These are phyloP conservation scores for Marasmarcha lunaedactyla DNA, from an alignment of 2,888 invertebrate genomes.

Conservation along the genomic window DNA sequence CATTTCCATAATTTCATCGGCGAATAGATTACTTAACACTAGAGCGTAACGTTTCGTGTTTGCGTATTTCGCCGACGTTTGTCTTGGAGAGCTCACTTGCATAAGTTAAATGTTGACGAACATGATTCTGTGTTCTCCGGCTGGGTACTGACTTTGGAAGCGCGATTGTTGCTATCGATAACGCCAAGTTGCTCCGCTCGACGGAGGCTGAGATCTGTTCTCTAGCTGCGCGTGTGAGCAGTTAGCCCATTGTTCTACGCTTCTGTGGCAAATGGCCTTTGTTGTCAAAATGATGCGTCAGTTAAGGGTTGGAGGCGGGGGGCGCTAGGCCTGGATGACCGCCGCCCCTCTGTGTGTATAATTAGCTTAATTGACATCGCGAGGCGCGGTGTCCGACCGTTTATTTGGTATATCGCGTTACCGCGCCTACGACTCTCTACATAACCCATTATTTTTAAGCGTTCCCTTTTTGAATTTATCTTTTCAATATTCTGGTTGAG, in stretches of 20 bases:
- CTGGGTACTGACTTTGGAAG: neutral
- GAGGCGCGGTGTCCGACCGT: conserved; percentile 65
- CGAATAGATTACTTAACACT: conserved; percentile 62
- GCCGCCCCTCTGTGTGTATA: conserved; percentile 57
- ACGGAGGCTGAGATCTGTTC: neutral
- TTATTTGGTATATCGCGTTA: conserved; percentile 65
- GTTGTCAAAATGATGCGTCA: conserved; percentile 53
- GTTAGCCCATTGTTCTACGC: conserved; percentile 35
- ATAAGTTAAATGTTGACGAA: conserved; percentile 28
- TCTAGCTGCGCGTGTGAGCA: conserved; percentile 17
- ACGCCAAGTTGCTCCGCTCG: neutral
- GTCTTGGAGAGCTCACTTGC: conserved; percentile 40
- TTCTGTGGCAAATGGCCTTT: conserved; percentile 43
- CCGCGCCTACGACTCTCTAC: conserved; percentile 24
- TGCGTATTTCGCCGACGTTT: conserved; percentile 57
- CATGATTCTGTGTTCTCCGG: conserved; percentile 14
- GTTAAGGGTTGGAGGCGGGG: conserved; percentile 36
- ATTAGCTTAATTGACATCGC: conserved; percentile 69
- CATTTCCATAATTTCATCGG: conserved; percentile 69
- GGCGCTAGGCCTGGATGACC: conserved; percentile 20
- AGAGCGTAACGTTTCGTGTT: conserved; percentile 54
- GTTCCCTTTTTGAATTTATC: neutral
- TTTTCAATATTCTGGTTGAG: conserved; percentile 7
- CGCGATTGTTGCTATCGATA: neutral
- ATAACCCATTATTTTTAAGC: conserved; percentile 13